Evolutionary conservation across 2,113 vertebrate species (phyloP), one percentile per base, ranked within the genome.

Genomic region (Manacus vitellinus): DNA sequence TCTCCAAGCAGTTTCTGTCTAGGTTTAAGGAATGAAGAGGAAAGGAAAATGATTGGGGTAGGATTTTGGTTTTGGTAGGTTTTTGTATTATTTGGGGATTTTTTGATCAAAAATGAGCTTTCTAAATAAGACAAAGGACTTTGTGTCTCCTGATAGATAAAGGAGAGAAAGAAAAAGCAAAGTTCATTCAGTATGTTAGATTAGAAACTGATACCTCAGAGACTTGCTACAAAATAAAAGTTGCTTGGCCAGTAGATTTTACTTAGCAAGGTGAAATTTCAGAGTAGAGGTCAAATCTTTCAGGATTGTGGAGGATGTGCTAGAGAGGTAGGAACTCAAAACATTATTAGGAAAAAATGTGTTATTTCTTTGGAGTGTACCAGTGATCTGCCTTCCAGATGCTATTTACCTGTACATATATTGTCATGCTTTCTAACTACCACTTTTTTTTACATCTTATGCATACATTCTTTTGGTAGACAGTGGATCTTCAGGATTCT

Each of bases 141-240:
- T 51, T 23, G 18, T 84, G 27, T 81, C 52, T 39, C 28, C 37
- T 58, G 30, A 30, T 92, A 52, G 51, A 28, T 52, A 28, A 68
- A 87, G 18, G 37, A 41, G n/a, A 61, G 44, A 68, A 74, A 81
- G 21, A 63, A 67, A 72, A 85, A 87, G 31, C 41, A 54, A 78
- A 66, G 54, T 68, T 82, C 8, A 27, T 70, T 89, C 28, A 21
- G 15, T 49, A 7, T 27, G 12, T 61, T 85, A 71, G 68, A 81
- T 87, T 52, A 92, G 71, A 93, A 95, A 55, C 13, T n/a, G 62
- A 30, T 89, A n/a, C 62, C 87, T 91, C 54, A 35, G 81, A 92
- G 89, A 58, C 37, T 70, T 6, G 0, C 28, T 75, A 37, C 62
- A 54, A 54, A 88, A 35, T 85, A 49, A 18, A 85, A 89, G 73